These are phyloP conservation scores for Sebastes taczanowskii DNA, from an alignment of 2,797 vertebrate genomes.

Conservation along the genomic window DNA sequence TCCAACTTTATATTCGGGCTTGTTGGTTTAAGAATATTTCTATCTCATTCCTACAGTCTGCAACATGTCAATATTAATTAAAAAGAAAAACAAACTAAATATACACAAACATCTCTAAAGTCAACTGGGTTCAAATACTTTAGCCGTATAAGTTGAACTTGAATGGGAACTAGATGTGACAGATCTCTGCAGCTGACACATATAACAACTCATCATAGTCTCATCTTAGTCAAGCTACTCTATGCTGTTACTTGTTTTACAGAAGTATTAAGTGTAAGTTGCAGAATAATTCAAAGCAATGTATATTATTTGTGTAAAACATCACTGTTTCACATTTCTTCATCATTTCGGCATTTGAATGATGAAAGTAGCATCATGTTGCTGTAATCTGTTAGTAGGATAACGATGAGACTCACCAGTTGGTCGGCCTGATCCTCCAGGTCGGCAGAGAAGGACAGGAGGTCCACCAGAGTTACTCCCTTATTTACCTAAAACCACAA, in stretches of 20 bases:
- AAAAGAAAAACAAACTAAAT: not conserved
- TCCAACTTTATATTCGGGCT: not conserved
- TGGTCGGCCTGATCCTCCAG: conserved; percentile 87
- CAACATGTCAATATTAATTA: not conserved
- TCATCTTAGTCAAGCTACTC: not conserved
- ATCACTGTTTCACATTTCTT: not conserved
- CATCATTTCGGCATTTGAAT: not conserved
- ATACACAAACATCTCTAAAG: not conserved
- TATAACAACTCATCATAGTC: not conserved
- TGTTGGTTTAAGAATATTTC: not conserved
- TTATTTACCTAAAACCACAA: conserved; percentile 85
- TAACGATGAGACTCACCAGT: conserved; percentile 82
- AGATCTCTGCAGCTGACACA: not conserved
- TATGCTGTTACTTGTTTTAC: not conserved
- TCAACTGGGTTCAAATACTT: not conserved
- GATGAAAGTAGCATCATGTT: not conserved
- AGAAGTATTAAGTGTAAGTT: not conserved
- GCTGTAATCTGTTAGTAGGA: not conserved
- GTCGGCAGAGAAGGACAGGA: conserved; percentile 87
- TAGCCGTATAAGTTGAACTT: not conserved
- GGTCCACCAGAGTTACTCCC: conserved; percentile 86
- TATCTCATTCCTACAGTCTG: not conserved
- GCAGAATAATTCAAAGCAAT: not conserved
- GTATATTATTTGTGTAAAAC: not conserved
- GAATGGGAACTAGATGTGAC: not conserved